These are phyloP conservation scores for Plectrocnemia conspersa DNA, from an alignment of 1,140 invertebrate genomes.

Conservation along the genomic window DNA sequence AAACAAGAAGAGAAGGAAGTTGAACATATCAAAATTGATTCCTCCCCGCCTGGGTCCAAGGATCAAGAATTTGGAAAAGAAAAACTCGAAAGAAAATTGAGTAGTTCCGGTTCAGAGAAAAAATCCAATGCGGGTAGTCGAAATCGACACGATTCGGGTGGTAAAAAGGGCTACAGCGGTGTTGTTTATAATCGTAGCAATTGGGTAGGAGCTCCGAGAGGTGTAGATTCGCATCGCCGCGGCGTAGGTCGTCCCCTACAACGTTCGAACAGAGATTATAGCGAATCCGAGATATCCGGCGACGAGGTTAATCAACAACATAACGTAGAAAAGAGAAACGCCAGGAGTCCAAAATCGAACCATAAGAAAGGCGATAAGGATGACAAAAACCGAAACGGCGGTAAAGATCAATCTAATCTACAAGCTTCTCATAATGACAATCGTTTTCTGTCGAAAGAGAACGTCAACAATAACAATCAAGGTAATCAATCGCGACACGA, in stretches of 20 bases:
- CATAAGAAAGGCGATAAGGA: slow-evolving; percentile 55
- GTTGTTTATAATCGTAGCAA: slow-evolving; percentile 48
- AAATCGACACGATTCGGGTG: slow-evolving; percentile 37
- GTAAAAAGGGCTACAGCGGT: slow-evolving; percentile 38
- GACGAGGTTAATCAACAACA: slow-evolving; percentile 50
- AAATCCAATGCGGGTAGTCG: slow-evolving; percentile 36
- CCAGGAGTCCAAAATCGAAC: slow-evolving; percentile 45
- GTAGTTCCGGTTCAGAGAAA: slow-evolving; percentile 51
- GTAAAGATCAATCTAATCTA: slow-evolving; percentile 35
- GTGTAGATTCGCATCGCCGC: slow-evolving; percentile 44
- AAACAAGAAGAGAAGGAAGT: slow-evolving; percentile 27
- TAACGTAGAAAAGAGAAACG: slow-evolving; percentile 39
- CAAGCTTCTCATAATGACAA: slow-evolving; percentile 40
- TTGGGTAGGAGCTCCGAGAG: slow-evolving; percentile 45
- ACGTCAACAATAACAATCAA: slow-evolving; percentile 14
- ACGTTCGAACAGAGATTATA: slow-evolving; percentile 34
- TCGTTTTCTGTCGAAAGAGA: slow-evolving; percentile 31
- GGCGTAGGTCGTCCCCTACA: slow-evolving; percentile 43
- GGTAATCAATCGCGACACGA: slow-evolving; percentile 35
- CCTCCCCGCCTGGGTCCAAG: slow-evolving; percentile 10
- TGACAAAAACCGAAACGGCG: slow-evolving; percentile 49
- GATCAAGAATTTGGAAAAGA: slow-evolving; percentile 40
- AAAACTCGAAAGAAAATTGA: slow-evolving; percentile 48
- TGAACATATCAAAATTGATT: slow-evolving; percentile 17
- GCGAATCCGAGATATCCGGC: slow-evolving; percentile 56